phyloP scores from a whole-genome alignment of 2,797 vertebrate species.

The Furcifer pardalis region DNA sequence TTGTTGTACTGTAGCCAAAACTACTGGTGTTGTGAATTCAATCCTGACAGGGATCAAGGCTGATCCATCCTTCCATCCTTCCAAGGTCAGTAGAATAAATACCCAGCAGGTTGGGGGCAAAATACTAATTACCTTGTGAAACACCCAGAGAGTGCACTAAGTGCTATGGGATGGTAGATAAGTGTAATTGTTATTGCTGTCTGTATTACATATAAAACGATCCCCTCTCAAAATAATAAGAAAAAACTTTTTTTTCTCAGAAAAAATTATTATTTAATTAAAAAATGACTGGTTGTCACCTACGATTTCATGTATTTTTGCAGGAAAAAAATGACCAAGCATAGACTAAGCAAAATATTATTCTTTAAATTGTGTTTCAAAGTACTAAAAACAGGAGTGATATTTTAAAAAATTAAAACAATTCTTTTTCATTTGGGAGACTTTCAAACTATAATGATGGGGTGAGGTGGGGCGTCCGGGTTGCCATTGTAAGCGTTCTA shows the following conservation, averaged over 20 bases:
- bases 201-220: conserved; percentile 13
- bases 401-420: not conserved
- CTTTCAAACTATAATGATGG: not conserved
- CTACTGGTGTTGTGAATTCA: too few species aligned
- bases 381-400: conserved; percentile 12
- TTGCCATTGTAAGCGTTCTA: not conserved
- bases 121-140: too few species aligned
- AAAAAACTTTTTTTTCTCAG: not conserved
- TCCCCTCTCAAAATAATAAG: not conserved
- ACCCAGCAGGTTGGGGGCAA: too few species aligned
- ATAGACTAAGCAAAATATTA: not conserved
- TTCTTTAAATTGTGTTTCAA: not conserved
- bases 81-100: too few species aligned
- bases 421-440: not conserved
- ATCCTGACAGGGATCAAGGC: too few species aligned
- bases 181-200: too few species aligned
- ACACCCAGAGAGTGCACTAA: too few species aligned
- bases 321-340: not conserved
- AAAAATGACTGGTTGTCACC: not conserved
- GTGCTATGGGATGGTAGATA: too few species aligned
- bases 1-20: too few species aligned
- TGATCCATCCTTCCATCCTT: too few species aligned
- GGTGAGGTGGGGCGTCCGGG: not conserved
- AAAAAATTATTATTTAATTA: conserved; percentile 9
- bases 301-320: not conserved